These are phyloP conservation scores for Zosterops lateralis DNA, from an alignment of 2,113 vertebrate genomes.

Conservation along the genomic window DNA sequence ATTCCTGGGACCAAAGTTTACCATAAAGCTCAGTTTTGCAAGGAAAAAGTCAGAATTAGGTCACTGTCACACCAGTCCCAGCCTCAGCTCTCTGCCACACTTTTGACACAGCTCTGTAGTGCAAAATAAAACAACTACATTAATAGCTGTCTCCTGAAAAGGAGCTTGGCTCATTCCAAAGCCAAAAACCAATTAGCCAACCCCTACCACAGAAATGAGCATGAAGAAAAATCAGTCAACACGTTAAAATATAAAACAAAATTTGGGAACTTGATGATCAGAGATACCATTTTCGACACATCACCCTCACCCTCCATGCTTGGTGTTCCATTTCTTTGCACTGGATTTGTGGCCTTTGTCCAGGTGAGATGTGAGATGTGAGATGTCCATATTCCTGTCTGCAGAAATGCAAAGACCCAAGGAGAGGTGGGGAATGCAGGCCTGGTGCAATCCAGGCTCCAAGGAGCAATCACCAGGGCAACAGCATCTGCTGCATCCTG, in stretches of 20 bases:
- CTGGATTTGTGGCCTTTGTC: neutral
- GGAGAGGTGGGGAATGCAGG: neutral
- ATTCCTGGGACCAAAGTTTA: neutral
- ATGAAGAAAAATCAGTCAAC: neutral
- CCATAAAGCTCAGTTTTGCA: neutral
- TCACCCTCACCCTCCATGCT: too few relatives aligned
- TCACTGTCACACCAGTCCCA: neutral
- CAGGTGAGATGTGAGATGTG: neutral
- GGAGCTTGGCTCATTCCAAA: neutral
- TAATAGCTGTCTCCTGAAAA: neutral
- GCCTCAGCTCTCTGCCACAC: neutral
- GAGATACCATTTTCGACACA: neutral
- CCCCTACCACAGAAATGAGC: neutral
- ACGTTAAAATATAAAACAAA: neutral
- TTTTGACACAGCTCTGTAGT: neutral
- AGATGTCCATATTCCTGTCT: neutral
- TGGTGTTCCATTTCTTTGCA: neutral
- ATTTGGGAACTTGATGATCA: neutral
- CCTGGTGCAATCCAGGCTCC: neutral
- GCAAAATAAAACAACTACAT: neutral
- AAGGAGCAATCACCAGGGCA: conserved; percentile 35
- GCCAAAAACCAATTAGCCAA: neutral
- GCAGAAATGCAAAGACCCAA: neutral
- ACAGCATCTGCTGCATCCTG: neutral
- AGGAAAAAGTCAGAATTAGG: neutral